Evolutionary conservation across 1,140 invertebrate genomes (phyloP), one percentile per base, ranked within the genome.

Genomic region (Eumaeus atala): DNA sequence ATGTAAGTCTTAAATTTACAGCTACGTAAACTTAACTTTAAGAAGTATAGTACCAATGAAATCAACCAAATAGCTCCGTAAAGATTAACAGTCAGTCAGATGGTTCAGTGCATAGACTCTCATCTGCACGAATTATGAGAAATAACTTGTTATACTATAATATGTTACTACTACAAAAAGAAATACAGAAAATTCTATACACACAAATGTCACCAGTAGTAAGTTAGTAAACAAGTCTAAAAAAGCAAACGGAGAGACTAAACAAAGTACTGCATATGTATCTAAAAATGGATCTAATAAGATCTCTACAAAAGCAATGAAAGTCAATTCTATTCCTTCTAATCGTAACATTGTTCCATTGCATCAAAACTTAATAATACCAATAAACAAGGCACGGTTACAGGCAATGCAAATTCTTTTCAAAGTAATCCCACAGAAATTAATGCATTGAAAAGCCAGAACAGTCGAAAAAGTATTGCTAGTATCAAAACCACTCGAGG

Each of bases 21-120:
- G 83, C 56, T 86, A 17, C 52, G 79, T 33, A 70, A 84, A 48
- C 36, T 86, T 2, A 86, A 86, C 59, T 48, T 84, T 1, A 76
- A 81, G 37, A 86, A 86, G 54, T 86, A 86, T 54, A 70, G 62
- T 51, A 74, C 70, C 37, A 59, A 62, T 50, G 70, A 74, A 10
- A 42, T 9, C 48, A 49, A 28, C 17, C 54, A 11, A 9, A 35
- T 36, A 54, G 54, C 54, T 44, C 42, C 9, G 38, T 54, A 48
- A 44, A 44, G 17, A 44, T 12, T 16, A 17, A 17, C 40, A 44
- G 40, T 14, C 40, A 16, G 40, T 53, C 57, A n/a, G 55, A 34
- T 44, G 49, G 52, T 16, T 48, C 56, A 16, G 18, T 14, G 3
- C 56, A 28, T 33, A 59, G 35, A 49, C 42, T 28, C 28, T 14